A percentile compares a stretch with the other conserved stretches of the same genome.
phyloP scores from a whole-genome alignment of 2,113 vertebrate species.

The Anarhynchus alexandrinus region DNA sequence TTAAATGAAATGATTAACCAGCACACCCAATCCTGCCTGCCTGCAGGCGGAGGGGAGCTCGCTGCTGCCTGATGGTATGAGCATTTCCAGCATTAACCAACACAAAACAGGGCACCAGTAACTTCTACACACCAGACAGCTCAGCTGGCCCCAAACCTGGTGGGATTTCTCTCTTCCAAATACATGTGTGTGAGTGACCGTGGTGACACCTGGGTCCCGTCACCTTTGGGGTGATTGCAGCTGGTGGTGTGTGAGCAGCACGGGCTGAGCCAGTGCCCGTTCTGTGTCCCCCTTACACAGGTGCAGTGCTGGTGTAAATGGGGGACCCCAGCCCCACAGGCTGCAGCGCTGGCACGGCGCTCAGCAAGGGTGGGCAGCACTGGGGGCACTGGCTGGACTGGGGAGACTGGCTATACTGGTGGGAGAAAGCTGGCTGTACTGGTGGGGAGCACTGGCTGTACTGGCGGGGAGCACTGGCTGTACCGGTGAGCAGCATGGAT shows the following conservation, averaged over 20 bases:
- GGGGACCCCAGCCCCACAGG: background rate
- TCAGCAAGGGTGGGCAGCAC: background rate
- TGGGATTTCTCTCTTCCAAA: background rate
- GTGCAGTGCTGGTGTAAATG: background rate
- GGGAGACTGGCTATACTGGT: background rate
- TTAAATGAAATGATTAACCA: slow-evolving; percentile 31
- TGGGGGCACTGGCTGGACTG: background rate
- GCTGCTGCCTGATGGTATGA: background rate
- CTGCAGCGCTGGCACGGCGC: fast-evolving
- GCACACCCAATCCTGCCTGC: background rate
- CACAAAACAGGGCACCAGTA: background rate
- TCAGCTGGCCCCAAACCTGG: background rate
- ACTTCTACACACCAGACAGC: background rate
- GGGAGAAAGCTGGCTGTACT: background rate
- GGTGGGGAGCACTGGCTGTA: background rate
- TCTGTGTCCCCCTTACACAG: fast-evolving
- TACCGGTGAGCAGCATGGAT: too few relatives aligned
- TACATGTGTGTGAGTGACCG: background rate
- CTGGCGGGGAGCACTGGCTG: background rate
- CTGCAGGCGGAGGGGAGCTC: background rate
- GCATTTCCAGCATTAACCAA: background rate
- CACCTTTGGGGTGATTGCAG: background rate
- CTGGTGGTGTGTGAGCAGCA: background rate
- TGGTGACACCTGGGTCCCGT: background rate
- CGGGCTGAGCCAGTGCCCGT: fast-evolving